Conservation (phyloP, 2,797 vertebrate species). For the Malacoraja senta region DNA sequence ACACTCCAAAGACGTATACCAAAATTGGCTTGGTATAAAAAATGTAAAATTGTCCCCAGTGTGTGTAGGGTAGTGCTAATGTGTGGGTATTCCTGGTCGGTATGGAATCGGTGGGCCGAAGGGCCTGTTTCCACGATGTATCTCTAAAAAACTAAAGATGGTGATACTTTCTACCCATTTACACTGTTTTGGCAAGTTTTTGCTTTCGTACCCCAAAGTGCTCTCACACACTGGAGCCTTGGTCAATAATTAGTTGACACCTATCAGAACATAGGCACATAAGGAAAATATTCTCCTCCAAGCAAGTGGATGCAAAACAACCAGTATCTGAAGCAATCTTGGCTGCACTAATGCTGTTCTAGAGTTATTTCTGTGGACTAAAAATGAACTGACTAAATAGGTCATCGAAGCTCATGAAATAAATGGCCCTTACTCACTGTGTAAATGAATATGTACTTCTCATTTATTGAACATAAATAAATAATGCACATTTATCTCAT, state of each 20-base stretch:
- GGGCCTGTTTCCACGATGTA: too few relatives aligned
- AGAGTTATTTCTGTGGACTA: background rate
- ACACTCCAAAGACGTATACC: too few relatives aligned
- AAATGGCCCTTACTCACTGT: background rate
- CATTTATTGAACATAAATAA: background rate
- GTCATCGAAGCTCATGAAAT: background rate
- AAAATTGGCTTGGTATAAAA: too few relatives aligned
- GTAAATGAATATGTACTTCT: background rate
- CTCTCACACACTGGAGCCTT: background rate
- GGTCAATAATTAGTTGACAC: background rate
- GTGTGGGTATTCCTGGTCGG: too few relatives aligned
- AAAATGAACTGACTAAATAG: background rate
- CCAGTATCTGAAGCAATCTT: background rate
- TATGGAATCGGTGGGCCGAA: too few relatives aligned
- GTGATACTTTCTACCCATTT: background rate
- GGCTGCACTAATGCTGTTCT: background rate
- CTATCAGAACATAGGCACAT: background rate
- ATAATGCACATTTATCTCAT: background rate
- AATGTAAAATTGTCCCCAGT: too few relatives aligned
- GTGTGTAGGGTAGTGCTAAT: too few relatives aligned
- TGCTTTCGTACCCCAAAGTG: background rate
- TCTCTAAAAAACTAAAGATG: too few relatives aligned
- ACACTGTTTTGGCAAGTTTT: background rate
- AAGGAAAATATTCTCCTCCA: background rate
- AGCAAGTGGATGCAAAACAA: background rate